Conservation (phyloP, 2,113 vertebrate species). For the Clinocottus analis region DNA sequence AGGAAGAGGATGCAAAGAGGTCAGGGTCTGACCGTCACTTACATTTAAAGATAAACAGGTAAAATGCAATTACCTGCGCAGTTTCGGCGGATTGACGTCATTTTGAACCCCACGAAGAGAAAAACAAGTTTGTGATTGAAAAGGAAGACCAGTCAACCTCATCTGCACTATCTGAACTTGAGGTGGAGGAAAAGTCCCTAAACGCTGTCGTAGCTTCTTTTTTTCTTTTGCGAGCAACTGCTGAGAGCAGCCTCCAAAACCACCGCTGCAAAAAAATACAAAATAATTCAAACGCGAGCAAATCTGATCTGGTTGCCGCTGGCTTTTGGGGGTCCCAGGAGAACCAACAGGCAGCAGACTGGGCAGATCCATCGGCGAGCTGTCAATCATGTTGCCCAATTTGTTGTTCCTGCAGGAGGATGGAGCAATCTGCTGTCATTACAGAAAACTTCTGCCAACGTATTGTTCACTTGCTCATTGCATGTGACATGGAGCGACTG, state of each 20-base stretch:
- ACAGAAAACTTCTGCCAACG: neutral
- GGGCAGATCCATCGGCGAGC: neutral
- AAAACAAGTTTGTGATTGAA: neutral
- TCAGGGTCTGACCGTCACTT: neutral
- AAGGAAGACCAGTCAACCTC: neutral
- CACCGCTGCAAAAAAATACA: neutral
- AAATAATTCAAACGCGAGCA: neutral
- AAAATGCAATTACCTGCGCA: slow-evolving; percentile 28
- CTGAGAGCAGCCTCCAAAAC: slow-evolving; percentile 36
- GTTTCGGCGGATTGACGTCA: neutral
- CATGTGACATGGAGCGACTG: neutral
- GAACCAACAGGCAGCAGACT: slow-evolving; percentile 29
- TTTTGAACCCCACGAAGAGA: neutral
- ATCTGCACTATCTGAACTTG: neutral
- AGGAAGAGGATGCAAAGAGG: neutral
- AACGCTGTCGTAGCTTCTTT: slow-evolving; percentile 15
- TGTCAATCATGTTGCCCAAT: slow-evolving; percentile 50
- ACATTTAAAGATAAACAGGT: slow-evolving; percentile 1
- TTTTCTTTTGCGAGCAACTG: slow-evolving; percentile 12
- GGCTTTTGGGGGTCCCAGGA: neutral
- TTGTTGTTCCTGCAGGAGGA: slow-evolving; percentile 27
- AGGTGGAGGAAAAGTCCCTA: slow-evolving; percentile 43
- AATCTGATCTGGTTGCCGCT: slow-evolving; percentile 22
- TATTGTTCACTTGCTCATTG: neutral
- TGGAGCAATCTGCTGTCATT: slow-evolving; percentile 36